Conservation (phyloP, 2,113 vertebrate genomes). For the Anarrhichthys ocellatus region DNA sequence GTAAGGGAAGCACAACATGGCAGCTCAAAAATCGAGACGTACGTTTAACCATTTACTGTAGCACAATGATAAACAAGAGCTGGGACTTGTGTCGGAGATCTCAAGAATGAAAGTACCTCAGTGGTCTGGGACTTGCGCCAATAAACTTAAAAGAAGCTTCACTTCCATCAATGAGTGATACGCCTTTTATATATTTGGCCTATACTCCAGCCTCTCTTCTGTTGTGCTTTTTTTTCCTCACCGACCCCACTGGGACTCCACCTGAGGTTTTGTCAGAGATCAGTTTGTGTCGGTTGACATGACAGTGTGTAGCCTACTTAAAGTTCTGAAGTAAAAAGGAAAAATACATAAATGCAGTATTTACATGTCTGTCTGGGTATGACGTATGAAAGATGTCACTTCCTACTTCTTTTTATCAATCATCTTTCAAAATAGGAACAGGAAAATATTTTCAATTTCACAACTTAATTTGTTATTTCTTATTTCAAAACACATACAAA, state of each 20-base stretch:
- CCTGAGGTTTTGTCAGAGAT: constrained; percentile 14
- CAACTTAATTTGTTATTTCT: background rate
- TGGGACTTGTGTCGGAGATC: constrained; percentile 24
- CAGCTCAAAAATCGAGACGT: constrained; percentile 41
- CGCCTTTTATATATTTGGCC: constrained; percentile 12
- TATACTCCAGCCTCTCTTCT: constrained; percentile 9
- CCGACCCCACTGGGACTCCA: background rate
- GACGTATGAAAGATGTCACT: background rate
- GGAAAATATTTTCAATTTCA: constrained; percentile 2
- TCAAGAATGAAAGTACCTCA: constrained; percentile 33
- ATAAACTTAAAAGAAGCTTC: constrained; percentile 31
- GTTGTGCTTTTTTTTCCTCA: background rate
- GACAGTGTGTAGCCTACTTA: background rate
- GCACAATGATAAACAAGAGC: constrained; percentile 38
- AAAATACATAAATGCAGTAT: constrained; percentile 5
- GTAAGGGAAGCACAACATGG: constrained; percentile 5
- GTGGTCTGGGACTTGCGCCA: constrained; percentile 41
- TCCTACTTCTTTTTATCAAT: background rate
- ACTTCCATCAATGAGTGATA: constrained; percentile 32
- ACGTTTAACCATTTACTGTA: constrained; percentile 37
- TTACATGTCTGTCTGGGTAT: background rate
- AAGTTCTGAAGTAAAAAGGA: background rate
- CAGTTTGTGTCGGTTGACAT: background rate
- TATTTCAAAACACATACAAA: background rate
- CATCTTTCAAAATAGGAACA: background rate